Base-by-base conservation (phyloP, 2,113 vertebrate genomes). In the Pan paniscus region DNA sequence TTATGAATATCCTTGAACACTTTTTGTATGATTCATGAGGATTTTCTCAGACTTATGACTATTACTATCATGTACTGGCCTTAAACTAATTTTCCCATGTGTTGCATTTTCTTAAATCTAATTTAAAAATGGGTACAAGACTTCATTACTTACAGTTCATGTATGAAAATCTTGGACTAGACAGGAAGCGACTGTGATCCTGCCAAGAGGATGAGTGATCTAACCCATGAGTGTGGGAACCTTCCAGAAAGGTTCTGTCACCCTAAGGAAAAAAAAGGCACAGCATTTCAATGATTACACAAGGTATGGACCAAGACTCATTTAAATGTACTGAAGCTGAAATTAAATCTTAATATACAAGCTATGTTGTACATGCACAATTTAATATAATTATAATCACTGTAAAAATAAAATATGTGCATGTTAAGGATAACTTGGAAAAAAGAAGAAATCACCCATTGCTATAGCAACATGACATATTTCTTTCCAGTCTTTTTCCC, bases 101-200 rank as follows among this genome's bases (percentile, higher is more conserved):
- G 12, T 79, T 95, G 43, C 20, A 52, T 85, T 94, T 96, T 93
- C 40, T 93, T 55, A 95, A 96, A 86, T 93, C 48, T 48, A 97
- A 88, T 92, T 96, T 96, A 59, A 88, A 96, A 93, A 94, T 38
- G 46, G 23, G 52, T 86, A 72, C 6, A 70, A 35, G 52, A 94
- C 84, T 96, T 98, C 27, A 94, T 98, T 98, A 99, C 99, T 99
- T 98, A 99, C 99, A 98, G 72, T 96, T 97, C 32, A 98, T 94
- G 97, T 99, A 98, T 75, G 98, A 98, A 94, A 98, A 98, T 78
- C 96, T 94, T 20, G 99, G 98, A 98, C 98, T 99, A 96, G 98
- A 98, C 23, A 99, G 97, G 97, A 99, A 98, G 38, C 72, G 97
- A 97, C 64, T 92, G 17, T 98, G 97, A 82, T 90, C 98, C 97